phyloP scores from a whole-genome alignment of 2,797 vertebrate genomes.

The Limnodromus scolopaceus region DNA sequence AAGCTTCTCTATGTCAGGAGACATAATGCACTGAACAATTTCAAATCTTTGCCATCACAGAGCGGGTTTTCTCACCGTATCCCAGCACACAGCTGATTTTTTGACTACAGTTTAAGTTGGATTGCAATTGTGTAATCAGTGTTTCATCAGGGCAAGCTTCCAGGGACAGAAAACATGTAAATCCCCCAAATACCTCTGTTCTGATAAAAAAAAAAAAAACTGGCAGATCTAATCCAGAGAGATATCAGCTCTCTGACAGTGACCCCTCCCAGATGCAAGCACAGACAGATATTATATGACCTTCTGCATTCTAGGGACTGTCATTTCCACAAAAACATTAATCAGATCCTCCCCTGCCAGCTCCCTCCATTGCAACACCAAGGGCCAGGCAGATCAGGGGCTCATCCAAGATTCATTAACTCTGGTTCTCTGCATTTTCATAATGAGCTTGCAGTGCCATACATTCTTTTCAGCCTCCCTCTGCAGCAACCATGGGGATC shows the following conservation, averaged over 20 bases:
- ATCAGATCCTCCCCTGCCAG: not conserved
- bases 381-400: not conserved
- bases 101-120: not conserved
- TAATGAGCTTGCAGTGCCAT: conserved; percentile 19
- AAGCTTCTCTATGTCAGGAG: not conserved
- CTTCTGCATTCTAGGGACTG: not conserved
- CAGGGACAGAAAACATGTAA: conserved; percentile 20
- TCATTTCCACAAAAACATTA: not conserved
- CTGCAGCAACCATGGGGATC: not conserved
- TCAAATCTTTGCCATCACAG: not conserved
- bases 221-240: conserved; percentile 4
- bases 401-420: conserved; percentile 42
- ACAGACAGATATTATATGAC: not conserved
- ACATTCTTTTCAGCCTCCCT: conserved; percentile 24
- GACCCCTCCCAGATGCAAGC: not conserved
- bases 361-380: not conserved
- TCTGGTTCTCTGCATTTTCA: conserved; percentile 27
- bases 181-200: conserved; percentile 18
- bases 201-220: not conserved
- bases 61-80: not conserved
- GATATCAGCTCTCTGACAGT: not conserved
- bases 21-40: not conserved
- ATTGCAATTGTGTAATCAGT: conserved; percentile 22
- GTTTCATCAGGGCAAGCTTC: conserved; percentile 46
- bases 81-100: not conserved